Evolutionary conservation across 2,888 invertebrate species (phyloP), one percentile per base, ranked within the genome.

Genomic region (Nomada ferruginata): DNA sequence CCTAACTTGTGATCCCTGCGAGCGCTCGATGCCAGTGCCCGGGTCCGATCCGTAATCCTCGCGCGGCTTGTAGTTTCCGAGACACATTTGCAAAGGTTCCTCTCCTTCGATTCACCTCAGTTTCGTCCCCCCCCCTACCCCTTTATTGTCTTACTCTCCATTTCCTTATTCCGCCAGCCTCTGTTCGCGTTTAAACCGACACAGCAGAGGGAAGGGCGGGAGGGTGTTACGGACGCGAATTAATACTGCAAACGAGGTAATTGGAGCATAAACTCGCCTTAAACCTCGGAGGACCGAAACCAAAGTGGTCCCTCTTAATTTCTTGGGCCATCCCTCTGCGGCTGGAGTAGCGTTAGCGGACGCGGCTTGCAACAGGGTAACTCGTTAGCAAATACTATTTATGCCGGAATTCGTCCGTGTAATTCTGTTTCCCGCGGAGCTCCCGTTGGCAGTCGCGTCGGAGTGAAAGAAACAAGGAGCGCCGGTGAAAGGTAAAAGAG

Each of bases 201-300:
- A 10, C 23, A 4, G n/a, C 29, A 65, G 60, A 20, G 50, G 55
- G 23, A 42, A 73, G 79, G 57, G 65, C 29, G 47, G 77, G 57
- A 59, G n/a, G 47, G 64, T 55, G 36, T 78, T 76, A 79, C 79
- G 72, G 82, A 77, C 76, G 83, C 79, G 83, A 85, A 84, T 88
- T 90, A 88, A 90, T 91, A 83, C 87, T 87, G 89, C 87, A 91
- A 92, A 92, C 89, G 88, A 87, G 88, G 87, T 92, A 92, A 92
- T 92, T 91, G 91, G 90, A 89, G 90, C 91, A 89, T 91, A 90
- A 92, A 92, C 89, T 91, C 86, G 87, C 87, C 89, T 90, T 88
- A 89, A 91, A 92, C 88, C 89, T 86, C 83, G 79, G 77, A 87
- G 84, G 85, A 87, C 79, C 83, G 79, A 84, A 82, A 85, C 79